Evolutionary conservation across 92 coral and sea anemone species (phyloP), one percentile per base, ranked within the genome.

Genomic region (Muricea muricata): DNA sequence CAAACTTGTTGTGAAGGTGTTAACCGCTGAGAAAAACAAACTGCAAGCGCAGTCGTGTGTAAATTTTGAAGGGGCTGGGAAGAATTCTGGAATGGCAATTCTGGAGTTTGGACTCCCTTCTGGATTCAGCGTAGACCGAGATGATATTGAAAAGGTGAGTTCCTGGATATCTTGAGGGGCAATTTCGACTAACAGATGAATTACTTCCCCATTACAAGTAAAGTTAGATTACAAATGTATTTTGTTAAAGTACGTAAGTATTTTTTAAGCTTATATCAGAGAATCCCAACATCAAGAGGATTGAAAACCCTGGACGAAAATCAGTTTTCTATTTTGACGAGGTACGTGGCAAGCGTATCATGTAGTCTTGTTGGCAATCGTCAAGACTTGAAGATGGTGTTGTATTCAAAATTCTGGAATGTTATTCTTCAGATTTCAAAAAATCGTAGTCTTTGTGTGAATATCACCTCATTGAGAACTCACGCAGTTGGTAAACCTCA

Each of bases 51-150:
- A 75, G 81, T 90, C 99, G 29, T 96, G 99, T 86, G 94, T 97
- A 40, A 89, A 28, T 78, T 96, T 94, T 93, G 70, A 81, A 40
- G 97, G 92, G 6, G 91, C 87, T 0, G 92, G 91, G 0, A 86
- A 85, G 9, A 66, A 84, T 35, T 96, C 99, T 12, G 96, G 90
- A 67, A 96, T 96, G 99, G 97, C 93, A 15, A 95, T 96, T 45
- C 89, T 96, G 93, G 99, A 96, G 83, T 85, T 96, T 21, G 97
- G 93, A 48, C 81, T 90, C 7, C 88, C 89, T 35, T 92, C 97
- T 0, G 99, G 99, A 20, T 96, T 96, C 39, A 70, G 84, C 8
- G 73, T 93, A 40, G 91, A 90, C 80, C 85, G 81, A 67, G 92
- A 96, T 46, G 75, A 61, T 46, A 86, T 93, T 40, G 85, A 73